Evolutionary conservation across 1,140 invertebrate genomes (phyloP).

Genomic region (Latrodectus geometricus): DNA sequence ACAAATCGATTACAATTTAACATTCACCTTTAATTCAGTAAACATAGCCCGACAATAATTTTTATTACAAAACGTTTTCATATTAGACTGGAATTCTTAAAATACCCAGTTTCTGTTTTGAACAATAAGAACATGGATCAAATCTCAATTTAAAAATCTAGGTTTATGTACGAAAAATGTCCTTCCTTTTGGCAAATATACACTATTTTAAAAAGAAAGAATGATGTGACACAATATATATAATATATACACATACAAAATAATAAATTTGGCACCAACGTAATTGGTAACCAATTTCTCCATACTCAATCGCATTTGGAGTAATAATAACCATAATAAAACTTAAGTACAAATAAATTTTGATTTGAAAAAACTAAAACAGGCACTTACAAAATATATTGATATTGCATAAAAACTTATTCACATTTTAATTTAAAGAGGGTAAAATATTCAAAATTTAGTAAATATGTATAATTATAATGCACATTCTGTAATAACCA

Average conservation of each 20-base stretch:
- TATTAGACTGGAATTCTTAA: conserved; percentile 46
- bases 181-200: conserved; percentile 26
- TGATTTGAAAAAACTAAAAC: conserved; percentile 26
- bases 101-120: conserved; percentile 16
- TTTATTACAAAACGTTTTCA: conserved; percentile 16
- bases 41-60: conserved; percentile 13
- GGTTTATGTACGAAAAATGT: conserved; percentile 5
- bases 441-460: too few species aligned
- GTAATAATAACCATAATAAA: conserved; percentile 4
- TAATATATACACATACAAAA: conserved; percentile 48
- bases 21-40: conserved; percentile 6
- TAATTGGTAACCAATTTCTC: conserved; percentile 47
- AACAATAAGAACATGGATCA: conserved; percentile 31
- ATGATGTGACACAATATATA: conserved; percentile 26
- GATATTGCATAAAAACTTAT: too few species aligned
- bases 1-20: conserved; percentile 14
- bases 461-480: too few species aligned
- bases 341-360: conserved; percentile 48
- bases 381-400: neutral
- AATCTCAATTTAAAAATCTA: conserved; percentile 41
- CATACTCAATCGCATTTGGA: neutral
- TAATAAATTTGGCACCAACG: conserved; percentile 53
- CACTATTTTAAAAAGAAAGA: conserved; percentile 29
- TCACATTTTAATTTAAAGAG: too few species aligned
- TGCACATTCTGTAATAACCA: too few species aligned